phyloP scores from a whole-genome alignment of 2,113 vertebrate species.

The Petromus typicus region DNA sequence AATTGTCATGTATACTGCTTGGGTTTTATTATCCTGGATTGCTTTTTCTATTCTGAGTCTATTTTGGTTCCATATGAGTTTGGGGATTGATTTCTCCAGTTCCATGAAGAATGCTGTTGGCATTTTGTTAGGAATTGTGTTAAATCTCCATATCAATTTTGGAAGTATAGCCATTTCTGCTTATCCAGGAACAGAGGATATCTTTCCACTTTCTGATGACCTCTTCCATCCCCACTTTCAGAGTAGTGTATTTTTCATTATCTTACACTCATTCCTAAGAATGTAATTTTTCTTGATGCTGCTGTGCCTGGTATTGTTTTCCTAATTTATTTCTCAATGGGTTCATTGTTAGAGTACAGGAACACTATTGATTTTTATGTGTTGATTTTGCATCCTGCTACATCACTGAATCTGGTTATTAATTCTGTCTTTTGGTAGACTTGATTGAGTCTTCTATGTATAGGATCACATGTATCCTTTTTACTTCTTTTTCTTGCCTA shows the following conservation, averaged over 20 bases:
- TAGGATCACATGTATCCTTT: background rate
- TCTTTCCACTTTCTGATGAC: background rate
- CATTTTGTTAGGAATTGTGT: background rate
- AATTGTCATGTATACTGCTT: background rate
- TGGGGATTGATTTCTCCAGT: background rate
- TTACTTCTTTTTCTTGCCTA: too few relatives aligned
- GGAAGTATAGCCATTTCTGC: background rate
- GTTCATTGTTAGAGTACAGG: background rate
- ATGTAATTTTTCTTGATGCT: background rate
- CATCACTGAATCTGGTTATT: background rate
- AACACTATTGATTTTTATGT: background rate
- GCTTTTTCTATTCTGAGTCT: background rate
- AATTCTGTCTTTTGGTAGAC: background rate
- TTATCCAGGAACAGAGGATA: background rate
- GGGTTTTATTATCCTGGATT: background rate
- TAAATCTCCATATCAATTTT: background rate
- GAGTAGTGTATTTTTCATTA: background rate
- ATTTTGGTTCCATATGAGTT: background rate
- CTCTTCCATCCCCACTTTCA: background rate
- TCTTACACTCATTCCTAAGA: background rate
- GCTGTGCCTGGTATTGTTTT: background rate
- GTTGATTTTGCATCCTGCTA: background rate
- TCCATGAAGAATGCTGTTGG: background rate
- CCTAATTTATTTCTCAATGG: background rate
- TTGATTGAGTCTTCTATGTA: background rate